Evolutionary conservation across 2,797 vertebrate genomes (phyloP).

Genomic region (Onychomys torridus): DNA sequence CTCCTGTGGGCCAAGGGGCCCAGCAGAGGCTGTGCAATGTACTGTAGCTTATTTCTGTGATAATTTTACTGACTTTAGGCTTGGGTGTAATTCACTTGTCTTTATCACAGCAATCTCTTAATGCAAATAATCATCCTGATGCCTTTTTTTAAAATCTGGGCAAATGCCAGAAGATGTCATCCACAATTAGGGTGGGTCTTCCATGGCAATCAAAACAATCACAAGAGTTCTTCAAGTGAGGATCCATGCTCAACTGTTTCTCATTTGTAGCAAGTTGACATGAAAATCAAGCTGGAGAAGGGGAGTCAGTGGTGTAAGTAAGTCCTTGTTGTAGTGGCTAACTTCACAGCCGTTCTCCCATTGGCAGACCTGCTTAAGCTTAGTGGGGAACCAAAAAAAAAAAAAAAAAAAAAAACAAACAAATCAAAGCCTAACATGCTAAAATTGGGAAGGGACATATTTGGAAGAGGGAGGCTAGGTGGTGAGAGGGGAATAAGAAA

Average conservation of each 20-base stretch:
- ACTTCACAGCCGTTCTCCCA: not conserved
- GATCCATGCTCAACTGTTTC: not conserved
- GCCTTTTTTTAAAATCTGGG: not conserved
- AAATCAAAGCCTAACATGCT: not conserved
- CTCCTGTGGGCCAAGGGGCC: rapidly evolving
- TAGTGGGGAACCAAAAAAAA: not conserved
- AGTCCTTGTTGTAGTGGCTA: not conserved
- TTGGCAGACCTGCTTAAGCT: not conserved
- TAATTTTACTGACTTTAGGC: not conserved
- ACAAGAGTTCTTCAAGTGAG: not conserved
- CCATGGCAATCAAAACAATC: not conserved
- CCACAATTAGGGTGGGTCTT: not conserved
- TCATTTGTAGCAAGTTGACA: not conserved
- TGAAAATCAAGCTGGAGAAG: not conserved
- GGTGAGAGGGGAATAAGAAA: not conserved
- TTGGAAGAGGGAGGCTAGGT: not conserved
- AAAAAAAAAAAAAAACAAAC: too few relatives aligned
- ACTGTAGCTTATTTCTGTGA: not conserved
- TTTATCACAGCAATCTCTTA: not conserved
- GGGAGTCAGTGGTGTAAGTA: not conserved
- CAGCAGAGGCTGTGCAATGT: rapidly evolving
- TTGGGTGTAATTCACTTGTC: not conserved
- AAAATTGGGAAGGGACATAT: too few relatives aligned
- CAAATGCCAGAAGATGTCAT: not conserved
- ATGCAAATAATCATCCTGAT: not conserved